Base-by-base conservation (phyloP, 2,888 invertebrate species). In the Scrobipalpa costella region DNA sequence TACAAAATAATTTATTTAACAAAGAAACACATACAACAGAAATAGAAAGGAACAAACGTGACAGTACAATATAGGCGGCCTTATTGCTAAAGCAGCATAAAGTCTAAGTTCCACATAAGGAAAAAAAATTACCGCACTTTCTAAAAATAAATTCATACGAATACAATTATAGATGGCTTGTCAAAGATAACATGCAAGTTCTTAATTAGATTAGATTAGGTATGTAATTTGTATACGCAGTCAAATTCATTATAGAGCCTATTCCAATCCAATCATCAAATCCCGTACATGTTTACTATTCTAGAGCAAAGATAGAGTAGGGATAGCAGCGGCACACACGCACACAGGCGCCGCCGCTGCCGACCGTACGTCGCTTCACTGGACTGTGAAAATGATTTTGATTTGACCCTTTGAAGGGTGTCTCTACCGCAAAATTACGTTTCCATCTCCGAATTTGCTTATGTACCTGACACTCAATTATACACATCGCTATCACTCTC, bases 371-470 rank as follows among this genome's bases (percentile, higher is more conserved):
- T 74, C 76, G 83, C 81, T 85, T 81, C 89, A 85, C 81, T 90
- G 88, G 88, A 84, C 88, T 90, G 90, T 90, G 90, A 90, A 90
- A 90, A 90, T 90, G 89, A 89, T 90, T 90, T 90, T 89, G 89
- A 90, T 90, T 90, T 90, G 89, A 89, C 87, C 88, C 89, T 90
- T 90, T 90, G 88, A 85, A 87, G 87, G 87, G 84, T 74, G 83
- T 81, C 73, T 83, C 80, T 77, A 85, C 89, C 88, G 84, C 90
- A 89, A 90, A 90, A 90, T 90, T 88, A 90, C 88, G 87, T 89
- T 90, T 88, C 86, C 84, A 88, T 86, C 85, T 84, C 85, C 82
- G 81, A 79, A 82, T 79, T 74, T 78, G 77, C 70, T 71, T 79
- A 78, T 78, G 70, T 83, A 80, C 79, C 79, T 80, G 77, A 76